A percentile compares a stretch with the other conserved stretches of the same genome.
These are phyloP conservation scores for Carterocephalus palaemon DNA, from an alignment of 2,888 invertebrate genomes.

Conservation along the genomic window DNA sequence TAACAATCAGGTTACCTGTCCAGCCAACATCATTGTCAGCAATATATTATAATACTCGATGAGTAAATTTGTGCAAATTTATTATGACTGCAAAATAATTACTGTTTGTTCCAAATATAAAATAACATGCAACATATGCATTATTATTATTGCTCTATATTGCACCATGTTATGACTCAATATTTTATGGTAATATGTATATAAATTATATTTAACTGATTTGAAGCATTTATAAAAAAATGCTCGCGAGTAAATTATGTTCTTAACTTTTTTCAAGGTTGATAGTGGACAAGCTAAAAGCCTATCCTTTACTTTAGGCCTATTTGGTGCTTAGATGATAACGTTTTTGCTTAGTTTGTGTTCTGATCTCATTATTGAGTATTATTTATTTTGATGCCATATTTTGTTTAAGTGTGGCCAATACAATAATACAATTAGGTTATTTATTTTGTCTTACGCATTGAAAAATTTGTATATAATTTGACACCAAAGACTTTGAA, in stretches of 20 bases:
- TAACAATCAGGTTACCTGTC: slow-evolving; percentile 36
- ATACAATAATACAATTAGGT: slow-evolving; percentile 50
- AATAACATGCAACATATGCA: slow-evolving; percentile 68
- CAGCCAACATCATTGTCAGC: slow-evolving; percentile 44
- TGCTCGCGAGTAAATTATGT: slow-evolving; percentile 26
- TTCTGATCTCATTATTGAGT: slow-evolving; percentile 76
- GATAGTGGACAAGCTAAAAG: slow-evolving; percentile 24
- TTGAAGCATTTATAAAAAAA: slow-evolving; percentile 27
- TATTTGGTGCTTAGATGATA: slow-evolving; percentile 58
- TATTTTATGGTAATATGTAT: slow-evolving; percentile 73
- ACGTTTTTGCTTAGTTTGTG: slow-evolving; percentile 58
- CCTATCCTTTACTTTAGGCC: slow-evolving; percentile 40
- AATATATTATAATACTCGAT: slow-evolving; percentile 44
- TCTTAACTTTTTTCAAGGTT: slow-evolving; percentile 16
- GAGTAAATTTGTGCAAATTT: slow-evolving; percentile 64
- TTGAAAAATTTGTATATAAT: slow-evolving; percentile 63
- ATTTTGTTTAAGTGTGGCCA: slow-evolving; percentile 62
- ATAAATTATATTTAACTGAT: slow-evolving; percentile 36
- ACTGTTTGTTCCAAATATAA: slow-evolving; percentile 65
- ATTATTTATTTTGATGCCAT: slow-evolving; percentile 79
- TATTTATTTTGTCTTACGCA: slow-evolving; percentile 56
- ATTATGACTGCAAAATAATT: slow-evolving; percentile 67
- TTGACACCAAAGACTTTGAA: slow-evolving; percentile 69
- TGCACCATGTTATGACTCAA: slow-evolving; percentile 77
- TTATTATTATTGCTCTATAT: slow-evolving; percentile 62